These are phyloP conservation scores for Portunus trituberculatus DNA, from an alignment of 1,140 invertebrate genomes.

Conservation along the genomic window DNA sequence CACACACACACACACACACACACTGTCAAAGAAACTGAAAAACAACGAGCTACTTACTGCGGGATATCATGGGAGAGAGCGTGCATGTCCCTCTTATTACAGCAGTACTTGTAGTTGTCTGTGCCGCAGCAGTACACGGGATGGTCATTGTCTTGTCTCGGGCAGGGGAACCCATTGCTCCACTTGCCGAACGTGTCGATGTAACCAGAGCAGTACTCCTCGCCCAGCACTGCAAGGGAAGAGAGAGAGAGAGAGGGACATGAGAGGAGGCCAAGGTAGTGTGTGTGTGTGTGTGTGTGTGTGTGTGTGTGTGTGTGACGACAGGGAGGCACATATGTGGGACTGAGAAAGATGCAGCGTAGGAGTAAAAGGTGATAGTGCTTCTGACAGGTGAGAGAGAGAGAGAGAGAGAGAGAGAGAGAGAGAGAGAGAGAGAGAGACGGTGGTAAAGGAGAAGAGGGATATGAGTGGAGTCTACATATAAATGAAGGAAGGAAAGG, in stretches of 20 bases:
- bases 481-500: neutral
- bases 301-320: no score
- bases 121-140: constrained; percentile 82
- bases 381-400: no score
- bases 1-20: neutral
- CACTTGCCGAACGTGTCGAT: constrained; percentile 81
- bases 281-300: no score
- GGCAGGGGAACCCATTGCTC: constrained; percentile 82
- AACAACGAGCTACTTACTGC: constrained; percentile 31
- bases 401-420: neutral
- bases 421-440: neutral
- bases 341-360: no score
- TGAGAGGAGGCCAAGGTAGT: no score
- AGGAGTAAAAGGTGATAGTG: no score
- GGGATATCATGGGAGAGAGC: constrained; percentile 56
- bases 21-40: neutral
- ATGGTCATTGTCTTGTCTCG: constrained; percentile 79
- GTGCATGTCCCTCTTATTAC: constrained; percentile 78
- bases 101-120: constrained; percentile 81
- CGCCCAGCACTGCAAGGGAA: constrained; percentile 79
- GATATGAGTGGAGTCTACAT: neutral
- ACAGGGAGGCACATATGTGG: no score
- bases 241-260: no score
- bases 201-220: constrained; percentile 82
- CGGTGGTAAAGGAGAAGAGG: neutral